Evolutionary conservation across 1,140 invertebrate genomes (phyloP).

Genomic region (Eurytemora carolleeae): DNA sequence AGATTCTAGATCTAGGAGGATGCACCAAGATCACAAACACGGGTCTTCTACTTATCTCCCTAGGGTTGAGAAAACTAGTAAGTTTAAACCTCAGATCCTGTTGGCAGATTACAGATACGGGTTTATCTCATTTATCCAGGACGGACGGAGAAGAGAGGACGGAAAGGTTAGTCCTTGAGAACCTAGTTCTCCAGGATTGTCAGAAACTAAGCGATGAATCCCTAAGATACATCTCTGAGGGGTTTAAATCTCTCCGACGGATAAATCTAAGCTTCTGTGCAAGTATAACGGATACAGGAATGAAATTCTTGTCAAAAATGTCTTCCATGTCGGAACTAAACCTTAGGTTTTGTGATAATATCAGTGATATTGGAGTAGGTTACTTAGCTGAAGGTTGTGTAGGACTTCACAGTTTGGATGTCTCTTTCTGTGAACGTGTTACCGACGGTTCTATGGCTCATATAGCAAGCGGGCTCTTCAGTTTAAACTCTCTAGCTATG

Average conservation of each 20-base stretch:
- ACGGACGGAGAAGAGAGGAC: no score
- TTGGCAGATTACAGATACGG: slow-evolving; percentile 69
- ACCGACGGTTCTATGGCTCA: slow-evolving; percentile 67
- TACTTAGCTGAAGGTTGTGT: slow-evolving; percentile 62
- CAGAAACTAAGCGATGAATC: slow-evolving; percentile 76
- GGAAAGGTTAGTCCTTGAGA: slow-evolving; percentile 51
- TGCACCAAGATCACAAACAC: slow-evolving; percentile 73
- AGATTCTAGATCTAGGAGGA: slow-evolving; percentile 65
- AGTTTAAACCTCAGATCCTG: slow-evolving; percentile 68
- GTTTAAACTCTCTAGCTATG: slow-evolving; percentile 56
- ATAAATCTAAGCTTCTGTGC: slow-evolving; percentile 86
- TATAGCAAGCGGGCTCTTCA: slow-evolving; percentile 64
- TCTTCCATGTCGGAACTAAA: slow-evolving; percentile 62
- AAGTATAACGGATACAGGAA: slow-evolving; percentile 66
- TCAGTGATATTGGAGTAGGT: slow-evolving; percentile 70
- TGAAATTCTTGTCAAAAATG: slow-evolving; percentile 70
- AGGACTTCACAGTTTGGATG: slow-evolving; percentile 54
- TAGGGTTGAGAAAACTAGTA: slow-evolving; percentile 59
- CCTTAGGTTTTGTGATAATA: slow-evolving; percentile 72
- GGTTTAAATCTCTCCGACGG: slow-evolving; percentile 51
- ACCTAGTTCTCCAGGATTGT: slow-evolving; percentile 75
- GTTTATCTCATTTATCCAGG: slow-evolving; percentile 68
- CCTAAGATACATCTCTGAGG: slow-evolving; percentile 54
- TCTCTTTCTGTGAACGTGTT: slow-evolving; percentile 87
- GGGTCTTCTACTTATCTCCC: slow-evolving; percentile 58